Evolutionary conservation across 2,797 vertebrate species (phyloP).

Genomic region (Pelobates cultripes): DNA sequence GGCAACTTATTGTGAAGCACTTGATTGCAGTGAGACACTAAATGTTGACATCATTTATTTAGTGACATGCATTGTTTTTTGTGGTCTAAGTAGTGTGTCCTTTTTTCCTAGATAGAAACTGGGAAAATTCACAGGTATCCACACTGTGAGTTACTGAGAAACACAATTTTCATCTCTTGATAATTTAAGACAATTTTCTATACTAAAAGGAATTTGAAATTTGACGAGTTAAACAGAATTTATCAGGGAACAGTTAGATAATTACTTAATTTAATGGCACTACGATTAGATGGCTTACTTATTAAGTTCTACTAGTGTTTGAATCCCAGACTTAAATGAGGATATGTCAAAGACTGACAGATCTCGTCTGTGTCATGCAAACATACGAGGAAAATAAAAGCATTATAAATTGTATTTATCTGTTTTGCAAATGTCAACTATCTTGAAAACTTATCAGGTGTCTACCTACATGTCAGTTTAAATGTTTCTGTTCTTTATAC

Average conservation of each 20-base stretch:
- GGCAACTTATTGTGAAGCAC: no score
- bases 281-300: constrained; percentile 2
- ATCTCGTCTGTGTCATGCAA: not conserved
- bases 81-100: no score
- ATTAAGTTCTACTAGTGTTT: not conserved
- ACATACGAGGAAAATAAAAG: not conserved
- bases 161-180: not conserved
- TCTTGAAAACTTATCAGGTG: no score
- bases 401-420: no score
- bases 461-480: no score
- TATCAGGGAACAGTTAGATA: not conserved
- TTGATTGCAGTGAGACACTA: no score
- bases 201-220: not conserved
- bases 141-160: no score
- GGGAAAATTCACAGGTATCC: no score
- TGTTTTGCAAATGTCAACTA: no score
- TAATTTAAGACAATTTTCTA: not conserved
- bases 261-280: not conserved
- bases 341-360: not conserved
- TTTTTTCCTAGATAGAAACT: no score
- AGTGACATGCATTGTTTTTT: no score
- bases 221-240: not conserved
- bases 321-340: not conserved
- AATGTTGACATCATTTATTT: no score
- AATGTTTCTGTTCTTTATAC: not conserved